These are phyloP conservation scores for Drosophila ogumai DNA, from an alignment of 1,140 invertebrate genomes.

Conservation along the genomic window DNA sequence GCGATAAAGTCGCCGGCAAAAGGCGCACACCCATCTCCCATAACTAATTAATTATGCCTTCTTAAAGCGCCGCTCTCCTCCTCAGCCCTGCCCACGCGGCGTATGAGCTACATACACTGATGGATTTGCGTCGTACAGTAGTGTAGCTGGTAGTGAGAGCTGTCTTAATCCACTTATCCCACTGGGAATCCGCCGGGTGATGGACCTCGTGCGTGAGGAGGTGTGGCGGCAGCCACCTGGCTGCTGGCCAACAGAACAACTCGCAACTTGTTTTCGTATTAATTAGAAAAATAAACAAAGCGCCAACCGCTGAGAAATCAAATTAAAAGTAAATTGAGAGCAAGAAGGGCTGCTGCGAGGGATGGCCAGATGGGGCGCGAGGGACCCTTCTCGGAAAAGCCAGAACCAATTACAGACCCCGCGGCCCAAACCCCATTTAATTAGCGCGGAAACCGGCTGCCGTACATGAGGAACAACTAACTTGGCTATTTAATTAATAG, in stretches of 20 bases:
- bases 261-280: conserved; percentile 62
- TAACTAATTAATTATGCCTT: conserved; percentile 69
- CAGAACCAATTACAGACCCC: conserved; percentile 52
- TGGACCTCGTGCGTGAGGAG: not conserved
- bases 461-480: conserved; percentile 3
- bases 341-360: conserved; percentile 11
- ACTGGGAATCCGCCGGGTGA: conserved; percentile 20
- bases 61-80: conserved; percentile 40
- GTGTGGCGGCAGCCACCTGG: conserved; percentile 38
- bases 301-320: conserved; percentile 61
- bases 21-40: conserved; percentile 39
- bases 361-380: not conserved
- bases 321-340: conserved; percentile 68
- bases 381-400: conserved; percentile 32
- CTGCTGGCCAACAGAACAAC: conserved; percentile 44
- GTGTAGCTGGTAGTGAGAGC: conserved; percentile 8
- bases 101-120: conserved; percentile 46
- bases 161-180: conserved; percentile 41
- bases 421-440: conserved; percentile 29
- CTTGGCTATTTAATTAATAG: conserved; percentile 69
- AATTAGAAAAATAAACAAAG: conserved; percentile 66
- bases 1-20: conserved; percentile 57
- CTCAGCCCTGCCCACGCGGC: conserved; percentile 25
- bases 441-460: conserved; percentile 19
- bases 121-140: not conserved